These are phyloP conservation scores for Bruchidius siliquastri DNA, from an alignment of 2,888 invertebrate species.

Conservation along the genomic window DNA sequence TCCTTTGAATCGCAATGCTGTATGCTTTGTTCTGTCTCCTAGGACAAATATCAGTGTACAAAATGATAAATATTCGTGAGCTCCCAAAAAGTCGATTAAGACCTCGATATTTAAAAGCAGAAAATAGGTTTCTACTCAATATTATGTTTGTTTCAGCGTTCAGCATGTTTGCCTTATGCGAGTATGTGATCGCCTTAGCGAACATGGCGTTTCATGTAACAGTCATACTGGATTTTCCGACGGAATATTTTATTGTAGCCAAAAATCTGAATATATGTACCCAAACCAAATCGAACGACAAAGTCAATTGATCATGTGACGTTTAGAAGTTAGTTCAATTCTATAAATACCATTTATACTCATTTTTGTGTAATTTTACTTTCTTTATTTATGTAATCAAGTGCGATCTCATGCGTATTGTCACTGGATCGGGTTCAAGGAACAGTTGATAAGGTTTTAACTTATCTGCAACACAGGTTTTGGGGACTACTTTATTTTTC, in stretches of 20 bases:
- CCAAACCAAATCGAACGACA: background rate
- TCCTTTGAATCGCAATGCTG: too few species aligned
- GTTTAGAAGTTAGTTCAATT: background rate
- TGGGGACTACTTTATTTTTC: too few species aligned
- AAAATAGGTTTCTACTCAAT: background rate
- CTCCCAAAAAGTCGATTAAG: too few species aligned
- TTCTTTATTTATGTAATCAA: too few species aligned
- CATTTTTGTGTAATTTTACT: too few species aligned
- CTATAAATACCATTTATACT: background rate
- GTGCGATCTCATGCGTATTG: too few species aligned
- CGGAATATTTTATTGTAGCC: conserved; percentile 72
- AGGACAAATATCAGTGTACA: too few species aligned
- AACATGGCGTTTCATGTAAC: conserved; percentile 92
- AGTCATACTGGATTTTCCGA: conserved; percentile 80
- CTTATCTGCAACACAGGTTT: too few species aligned
- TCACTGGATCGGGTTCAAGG: too few species aligned
- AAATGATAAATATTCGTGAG: too few species aligned
- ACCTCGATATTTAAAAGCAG: background rate
- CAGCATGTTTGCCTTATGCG: conserved; percentile 90
- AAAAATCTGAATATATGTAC: conserved; percentile 10
- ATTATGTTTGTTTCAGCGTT: conserved; percentile 61
- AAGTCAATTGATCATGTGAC: background rate
- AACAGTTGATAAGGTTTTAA: too few species aligned
- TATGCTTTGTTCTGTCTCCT: too few species aligned
- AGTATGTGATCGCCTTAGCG: conserved; percentile 84